These are phyloP conservation scores for Carettochelys insculpta DNA, from an alignment of 2,113 vertebrate genomes.

Conservation along the genomic window DNA sequence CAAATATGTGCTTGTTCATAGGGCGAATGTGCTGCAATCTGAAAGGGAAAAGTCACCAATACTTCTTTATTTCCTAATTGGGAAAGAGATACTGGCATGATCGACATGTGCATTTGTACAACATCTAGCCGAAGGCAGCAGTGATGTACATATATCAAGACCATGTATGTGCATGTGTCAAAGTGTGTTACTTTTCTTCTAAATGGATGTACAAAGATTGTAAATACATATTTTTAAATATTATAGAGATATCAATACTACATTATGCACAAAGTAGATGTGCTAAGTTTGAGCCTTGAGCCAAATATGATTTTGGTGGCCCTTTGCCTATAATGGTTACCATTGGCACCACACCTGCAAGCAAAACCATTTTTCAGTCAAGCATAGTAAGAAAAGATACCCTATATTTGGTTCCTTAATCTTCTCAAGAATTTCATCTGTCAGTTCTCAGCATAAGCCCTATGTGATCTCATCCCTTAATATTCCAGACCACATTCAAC, in stretches of 20 bases:
- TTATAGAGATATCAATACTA: background rate
- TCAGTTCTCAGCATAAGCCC: background rate
- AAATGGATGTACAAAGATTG: background rate
- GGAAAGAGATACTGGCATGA: background rate
- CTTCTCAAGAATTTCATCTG: background rate
- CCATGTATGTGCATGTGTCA: background rate
- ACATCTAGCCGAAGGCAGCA: background rate
- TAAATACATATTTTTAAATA: background rate
- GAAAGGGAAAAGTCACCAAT: background rate
- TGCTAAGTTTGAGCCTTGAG: background rate
- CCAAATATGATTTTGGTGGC: background rate
- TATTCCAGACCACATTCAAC: background rate
- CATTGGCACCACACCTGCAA: background rate
- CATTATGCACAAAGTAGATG: background rate
- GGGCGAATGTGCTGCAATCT: background rate
- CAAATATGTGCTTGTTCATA: background rate
- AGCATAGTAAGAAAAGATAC: background rate
- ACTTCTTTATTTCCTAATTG: background rate
- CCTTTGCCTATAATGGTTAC: background rate
- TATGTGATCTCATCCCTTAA: background rate
- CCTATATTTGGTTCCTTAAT: background rate
- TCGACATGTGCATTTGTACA: background rate
- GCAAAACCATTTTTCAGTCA: background rate
- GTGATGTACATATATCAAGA: background rate
- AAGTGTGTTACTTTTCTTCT: background rate